Evolutionary conservation across 1,140 invertebrate genomes (phyloP).

Genomic region (Drosophila dunni): DNA sequence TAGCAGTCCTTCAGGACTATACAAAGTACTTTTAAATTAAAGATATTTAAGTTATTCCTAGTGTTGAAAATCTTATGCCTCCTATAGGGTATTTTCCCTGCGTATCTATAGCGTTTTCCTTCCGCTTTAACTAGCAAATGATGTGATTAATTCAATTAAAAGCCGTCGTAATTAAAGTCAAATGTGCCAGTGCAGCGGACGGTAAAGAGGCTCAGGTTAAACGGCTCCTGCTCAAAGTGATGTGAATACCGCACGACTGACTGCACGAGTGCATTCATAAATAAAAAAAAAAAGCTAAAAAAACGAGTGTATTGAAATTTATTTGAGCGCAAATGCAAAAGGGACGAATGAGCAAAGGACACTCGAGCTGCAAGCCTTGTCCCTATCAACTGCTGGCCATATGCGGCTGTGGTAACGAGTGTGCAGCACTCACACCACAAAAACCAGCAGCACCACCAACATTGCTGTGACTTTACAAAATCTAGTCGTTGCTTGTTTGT

Average conservation of each 20-base stretch:
- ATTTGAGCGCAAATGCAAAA: constrained; percentile 41
- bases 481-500: constrained; percentile 41
- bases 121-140: constrained; percentile 13
- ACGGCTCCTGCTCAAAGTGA: constrained; percentile 33
- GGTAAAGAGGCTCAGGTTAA: constrained; percentile 28
- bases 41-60: no score
- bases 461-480: constrained; percentile 13
- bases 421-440: neutral
- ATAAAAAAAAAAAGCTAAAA: constrained; percentile 21
- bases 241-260: constrained; percentile 16
- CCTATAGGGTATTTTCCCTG: neutral
- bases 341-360: constrained; percentile 22
- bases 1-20: no score
- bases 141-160: constrained; percentile 28
- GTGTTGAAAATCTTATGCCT: no score
- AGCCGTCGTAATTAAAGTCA: constrained; percentile 34
- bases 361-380: constrained; percentile 2
- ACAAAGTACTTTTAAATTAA: no score
- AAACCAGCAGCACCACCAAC: neutral
- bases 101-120: neutral
- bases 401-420: constrained; percentile 15
- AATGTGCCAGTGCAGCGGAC: constrained; percentile 5
- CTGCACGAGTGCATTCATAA: constrained; percentile 39
- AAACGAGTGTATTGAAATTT: constrained; percentile 44
- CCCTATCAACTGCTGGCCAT: constrained; percentile 28